phyloP scores from a whole-genome alignment of 2,113 vertebrate species.

The Leiothrix lutea region DNA sequence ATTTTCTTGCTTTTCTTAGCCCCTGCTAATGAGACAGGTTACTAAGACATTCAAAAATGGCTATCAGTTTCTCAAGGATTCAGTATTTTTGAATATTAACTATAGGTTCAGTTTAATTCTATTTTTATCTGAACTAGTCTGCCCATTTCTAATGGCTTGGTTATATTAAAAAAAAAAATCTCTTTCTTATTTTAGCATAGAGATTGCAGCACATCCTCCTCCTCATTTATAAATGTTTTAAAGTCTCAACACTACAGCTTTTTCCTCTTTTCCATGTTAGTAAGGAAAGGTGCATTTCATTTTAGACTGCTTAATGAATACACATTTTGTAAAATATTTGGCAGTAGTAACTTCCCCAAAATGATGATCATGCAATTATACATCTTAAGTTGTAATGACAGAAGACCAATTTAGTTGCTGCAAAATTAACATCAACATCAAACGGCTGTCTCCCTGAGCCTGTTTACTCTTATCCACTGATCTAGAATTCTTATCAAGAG shows the following conservation, averaged over 20 bases:
- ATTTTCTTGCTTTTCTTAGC: neutral
- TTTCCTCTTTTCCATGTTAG: neutral
- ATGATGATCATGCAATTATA: conserved; percentile 9
- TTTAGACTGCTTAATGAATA: conserved; percentile 42
- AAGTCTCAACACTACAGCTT: neutral
- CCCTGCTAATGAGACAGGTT: neutral
- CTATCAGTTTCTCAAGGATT: neutral
- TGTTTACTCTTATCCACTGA: conserved; percentile 24
- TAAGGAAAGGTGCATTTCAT: neutral
- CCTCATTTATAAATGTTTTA: neutral
- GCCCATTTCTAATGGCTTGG: neutral
- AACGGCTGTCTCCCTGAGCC: neutral
- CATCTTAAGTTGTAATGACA: neutral
- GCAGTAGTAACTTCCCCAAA: neutral
- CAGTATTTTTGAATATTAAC: neutral
- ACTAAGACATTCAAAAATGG: neutral
- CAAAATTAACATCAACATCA: conserved; percentile 24
- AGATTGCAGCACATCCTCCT: neutral
- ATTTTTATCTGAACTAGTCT: neutral
- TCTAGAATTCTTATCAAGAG: conserved; percentile 27
- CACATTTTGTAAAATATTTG: conserved; percentile 26
- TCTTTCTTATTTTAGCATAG: neutral
- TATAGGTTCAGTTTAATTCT: neutral
- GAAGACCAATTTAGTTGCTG: neutral
- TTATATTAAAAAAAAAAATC: neutral